Percentiles rank a stretch among this genome's conserved stretches.
These are phyloP conservation scores for Rhabdophis nuchalis DNA, from an alignment of 2,797 vertebrate genomes.

Conservation along the genomic window DNA sequence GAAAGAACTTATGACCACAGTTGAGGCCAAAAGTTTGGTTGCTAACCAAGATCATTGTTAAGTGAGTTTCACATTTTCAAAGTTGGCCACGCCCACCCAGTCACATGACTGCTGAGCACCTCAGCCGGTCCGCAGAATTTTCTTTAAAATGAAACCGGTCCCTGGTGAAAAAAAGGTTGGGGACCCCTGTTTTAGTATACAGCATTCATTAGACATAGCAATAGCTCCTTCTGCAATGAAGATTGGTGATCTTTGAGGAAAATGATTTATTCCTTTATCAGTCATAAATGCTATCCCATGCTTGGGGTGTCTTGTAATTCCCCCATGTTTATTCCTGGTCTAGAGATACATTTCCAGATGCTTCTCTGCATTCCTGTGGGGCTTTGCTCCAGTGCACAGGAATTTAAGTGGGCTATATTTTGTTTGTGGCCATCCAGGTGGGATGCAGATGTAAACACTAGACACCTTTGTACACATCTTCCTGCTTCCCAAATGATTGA, in stretches of 20 bases:
- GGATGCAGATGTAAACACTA: constrained; percentile 68
- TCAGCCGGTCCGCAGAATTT: no score
- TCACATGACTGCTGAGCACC: no score
- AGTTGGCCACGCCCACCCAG: no score
- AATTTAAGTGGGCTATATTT: constrained; percentile 67
- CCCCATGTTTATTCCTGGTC: constrained; percentile 38
- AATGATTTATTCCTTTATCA: constrained; percentile 37
- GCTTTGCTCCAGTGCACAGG: constrained; percentile 68
- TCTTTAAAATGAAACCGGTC: no score
- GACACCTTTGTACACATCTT: constrained; percentile 56
- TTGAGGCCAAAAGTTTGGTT: no score
- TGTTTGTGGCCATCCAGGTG: constrained; percentile 69
- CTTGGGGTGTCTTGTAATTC: constrained; percentile 40
- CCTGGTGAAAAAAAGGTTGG: no score
- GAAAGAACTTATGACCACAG: no score
- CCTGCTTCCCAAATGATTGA: constrained; percentile 48
- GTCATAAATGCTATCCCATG: constrained; percentile 20
- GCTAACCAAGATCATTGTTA: no score
- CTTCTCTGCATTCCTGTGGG: constrained; percentile 54
- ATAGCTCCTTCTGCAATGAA: not conserved
- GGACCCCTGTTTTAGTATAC: not conserved
- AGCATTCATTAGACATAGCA: not conserved
- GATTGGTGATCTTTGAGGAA: constrained; percentile 13
- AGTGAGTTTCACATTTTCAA: no score
- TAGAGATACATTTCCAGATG: constrained; percentile 20